Percentiles rank a stretch among this genome's conserved stretches.
Conservation (phyloP, 2,113 vertebrate genomes). For the Pseudorectes ferrugineus region DNA sequence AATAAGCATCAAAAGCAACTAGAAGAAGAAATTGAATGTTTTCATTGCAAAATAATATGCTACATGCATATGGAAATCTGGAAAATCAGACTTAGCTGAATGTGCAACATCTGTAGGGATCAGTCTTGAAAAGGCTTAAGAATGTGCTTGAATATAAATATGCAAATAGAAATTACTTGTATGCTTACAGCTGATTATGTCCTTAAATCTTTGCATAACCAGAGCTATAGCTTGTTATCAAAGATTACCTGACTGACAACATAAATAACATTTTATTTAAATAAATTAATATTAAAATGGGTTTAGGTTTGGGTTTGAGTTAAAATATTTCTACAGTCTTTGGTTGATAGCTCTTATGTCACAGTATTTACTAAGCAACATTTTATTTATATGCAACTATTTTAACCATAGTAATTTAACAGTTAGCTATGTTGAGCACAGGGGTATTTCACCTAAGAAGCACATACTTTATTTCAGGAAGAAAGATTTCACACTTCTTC, state of each 20-base stretch:
- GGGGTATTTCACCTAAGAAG: not conserved
- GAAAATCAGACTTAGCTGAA: not conserved
- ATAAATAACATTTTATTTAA: not conserved
- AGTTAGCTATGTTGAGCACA: not conserved
- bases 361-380: not conserved
- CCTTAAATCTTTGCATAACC: not conserved
- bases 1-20: slow-evolving; percentile 15
- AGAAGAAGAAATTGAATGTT: not conserved
- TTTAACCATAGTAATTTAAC: not conserved
- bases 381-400: not conserved
- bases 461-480: not conserved
- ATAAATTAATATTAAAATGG: not conserved
- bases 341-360: not conserved
- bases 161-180: not conserved
- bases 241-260: not conserved
- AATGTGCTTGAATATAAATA: not conserved
- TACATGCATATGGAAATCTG: not conserved
- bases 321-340: not conserved
- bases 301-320: not conserved
- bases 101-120: not conserved
- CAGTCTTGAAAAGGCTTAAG: not conserved
- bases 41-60: slow-evolving; percentile 36
- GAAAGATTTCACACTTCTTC: not conserved
- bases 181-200: slow-evolving; percentile 6
- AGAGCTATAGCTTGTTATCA: not conserved